phyloP scores from a whole-genome alignment of 23 tunicate genomes.

The Phallusia fumigata region DNA sequence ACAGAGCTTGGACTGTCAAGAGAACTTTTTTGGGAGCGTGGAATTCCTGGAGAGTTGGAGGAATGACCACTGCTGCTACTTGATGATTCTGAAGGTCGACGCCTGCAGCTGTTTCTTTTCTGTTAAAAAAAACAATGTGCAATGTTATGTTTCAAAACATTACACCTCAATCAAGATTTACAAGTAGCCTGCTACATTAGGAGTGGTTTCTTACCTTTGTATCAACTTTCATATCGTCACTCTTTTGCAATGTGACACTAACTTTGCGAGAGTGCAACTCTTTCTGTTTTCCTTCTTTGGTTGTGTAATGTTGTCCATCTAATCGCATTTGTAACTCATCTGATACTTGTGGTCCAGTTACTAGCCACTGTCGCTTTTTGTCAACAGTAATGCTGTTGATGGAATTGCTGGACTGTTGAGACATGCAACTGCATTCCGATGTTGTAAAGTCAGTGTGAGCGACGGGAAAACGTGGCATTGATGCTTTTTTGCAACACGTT shows the following conservation, averaged over 20 bases:
- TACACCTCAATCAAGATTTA: neutral
- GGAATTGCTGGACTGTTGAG: neutral
- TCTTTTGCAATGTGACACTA: neutral
- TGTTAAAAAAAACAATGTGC: neutral
- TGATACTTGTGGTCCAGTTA: constrained; percentile 38
- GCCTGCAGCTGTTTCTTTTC: constrained; percentile 6
- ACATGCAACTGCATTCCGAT: constrained; percentile 1
- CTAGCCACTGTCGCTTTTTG: constrained; percentile 57
- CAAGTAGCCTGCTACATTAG: neutral
- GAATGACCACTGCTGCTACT: constrained; percentile 3
- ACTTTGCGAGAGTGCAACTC: neutral
- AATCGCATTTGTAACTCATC: constrained; percentile 54
- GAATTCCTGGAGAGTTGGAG: constrained; percentile 18
- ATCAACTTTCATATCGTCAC: neutral
- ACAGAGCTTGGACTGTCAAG: constrained; percentile 10
- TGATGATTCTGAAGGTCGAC: constrained; percentile 43
- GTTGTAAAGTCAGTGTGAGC: constrained; percentile 7
- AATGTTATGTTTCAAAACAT: no score
- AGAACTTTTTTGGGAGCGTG: constrained; percentile 16
- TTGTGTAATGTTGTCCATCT: constrained; percentile 12
- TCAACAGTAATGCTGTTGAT: constrained; percentile 49
- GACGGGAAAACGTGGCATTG: constrained; percentile 16
- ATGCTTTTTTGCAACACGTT: neutral
- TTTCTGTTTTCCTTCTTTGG: constrained; percentile 4
- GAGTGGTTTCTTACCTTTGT: neutral